Conservation (phyloP, 2,888 invertebrate genomes). For the Crossocerus cetratus region DNA sequence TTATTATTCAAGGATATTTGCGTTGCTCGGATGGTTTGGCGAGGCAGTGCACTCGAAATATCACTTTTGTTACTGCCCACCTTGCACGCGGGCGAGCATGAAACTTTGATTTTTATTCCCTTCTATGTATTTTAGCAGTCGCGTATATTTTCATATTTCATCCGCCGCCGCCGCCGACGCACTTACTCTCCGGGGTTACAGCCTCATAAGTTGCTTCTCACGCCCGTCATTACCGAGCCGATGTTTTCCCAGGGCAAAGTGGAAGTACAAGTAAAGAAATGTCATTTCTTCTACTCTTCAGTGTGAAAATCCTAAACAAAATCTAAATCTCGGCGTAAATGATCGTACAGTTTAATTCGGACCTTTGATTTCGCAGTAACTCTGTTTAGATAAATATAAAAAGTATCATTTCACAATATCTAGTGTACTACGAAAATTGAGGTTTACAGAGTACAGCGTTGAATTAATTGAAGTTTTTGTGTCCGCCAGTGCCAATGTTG, state of each 20-base stretch:
- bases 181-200: background rate
- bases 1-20: no score
- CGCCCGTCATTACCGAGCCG: background rate
- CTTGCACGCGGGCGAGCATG: background rate
- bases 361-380: background rate
- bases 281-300: no score
- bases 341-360: background rate
- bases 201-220: background rate
- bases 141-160: background rate
- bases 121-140: background rate
- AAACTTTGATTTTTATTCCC: background rate
- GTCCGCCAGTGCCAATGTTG: no score
- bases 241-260: background rate
- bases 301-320: no score
- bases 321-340: background rate
- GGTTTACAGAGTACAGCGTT: background rate
- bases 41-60: background rate
- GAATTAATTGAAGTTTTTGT: background rate
- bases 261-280: background rate
- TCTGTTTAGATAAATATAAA: background rate
- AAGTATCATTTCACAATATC: background rate
- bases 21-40: no score
- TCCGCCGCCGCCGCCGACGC: background rate
- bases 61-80: background rate
- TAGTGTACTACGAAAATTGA: background rate